Conservation (phyloP, 2,888 invertebrate species). For the Cryptocheilus praepositus region DNA sequence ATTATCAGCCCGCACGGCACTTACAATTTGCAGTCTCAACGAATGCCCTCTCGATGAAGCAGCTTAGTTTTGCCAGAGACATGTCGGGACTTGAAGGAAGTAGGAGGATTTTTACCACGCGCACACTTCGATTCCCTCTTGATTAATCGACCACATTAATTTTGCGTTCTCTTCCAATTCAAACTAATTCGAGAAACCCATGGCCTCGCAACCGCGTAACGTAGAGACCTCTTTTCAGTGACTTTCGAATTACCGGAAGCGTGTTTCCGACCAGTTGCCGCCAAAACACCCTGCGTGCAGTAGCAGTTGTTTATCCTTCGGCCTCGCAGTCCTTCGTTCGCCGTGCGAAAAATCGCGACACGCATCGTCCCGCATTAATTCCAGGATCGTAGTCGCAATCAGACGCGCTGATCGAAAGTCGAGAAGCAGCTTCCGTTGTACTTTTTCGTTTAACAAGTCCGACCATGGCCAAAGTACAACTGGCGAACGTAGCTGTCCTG, state of each 20-base stretch:
- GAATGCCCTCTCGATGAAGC: no score
- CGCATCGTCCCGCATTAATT: background rate
- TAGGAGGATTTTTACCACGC: no score
- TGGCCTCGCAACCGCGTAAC: no score
- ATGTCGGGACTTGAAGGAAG: no score
- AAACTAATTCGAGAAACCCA: no score
- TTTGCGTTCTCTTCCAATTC: no score
- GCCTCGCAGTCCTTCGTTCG: slow-evolving; percentile 13
- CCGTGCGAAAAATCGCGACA: slow-evolving; percentile 9
- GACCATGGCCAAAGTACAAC: slow-evolving; percentile 96
- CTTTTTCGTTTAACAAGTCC: slow-evolving; percentile 24
- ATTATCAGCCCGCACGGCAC: no score
- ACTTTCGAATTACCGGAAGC: slow-evolving; percentile 45
- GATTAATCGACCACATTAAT: no score
- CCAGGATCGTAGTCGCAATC: background rate
- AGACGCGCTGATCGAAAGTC: background rate
- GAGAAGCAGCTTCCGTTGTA: slow-evolving; percentile 7
- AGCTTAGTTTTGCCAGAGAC: no score
- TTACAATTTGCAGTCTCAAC: no score
- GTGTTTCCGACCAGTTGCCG: slow-evolving; percentile 58
- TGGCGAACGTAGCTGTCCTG: slow-evolving; percentile 96
- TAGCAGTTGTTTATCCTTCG: slow-evolving; percentile 50
- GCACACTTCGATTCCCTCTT: no score
- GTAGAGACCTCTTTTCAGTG: background rate
- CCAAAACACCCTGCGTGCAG: slow-evolving; percentile 53